These are phyloP conservation scores for Ceramica pisi DNA, from an alignment of 2,888 invertebrate species.

Conservation along the genomic window DNA sequence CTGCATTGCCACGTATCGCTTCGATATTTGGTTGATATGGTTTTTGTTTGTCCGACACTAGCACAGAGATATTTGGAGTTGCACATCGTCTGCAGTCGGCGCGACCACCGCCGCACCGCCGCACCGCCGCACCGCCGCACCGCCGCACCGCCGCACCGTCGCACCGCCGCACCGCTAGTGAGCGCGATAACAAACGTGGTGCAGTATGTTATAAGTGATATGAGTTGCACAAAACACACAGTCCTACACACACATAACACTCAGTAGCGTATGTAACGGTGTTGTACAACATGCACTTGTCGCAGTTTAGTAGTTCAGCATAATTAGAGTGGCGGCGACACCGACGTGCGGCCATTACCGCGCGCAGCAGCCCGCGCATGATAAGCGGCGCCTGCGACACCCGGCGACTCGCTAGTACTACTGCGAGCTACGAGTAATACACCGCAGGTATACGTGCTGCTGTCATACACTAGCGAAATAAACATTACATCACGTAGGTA, in stretches of 20 bases:
- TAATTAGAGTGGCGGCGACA: slow-evolving; percentile 7
- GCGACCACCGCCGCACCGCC: background rate
- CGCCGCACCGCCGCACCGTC: background rate
- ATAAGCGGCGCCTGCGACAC: slow-evolving; percentile 22
- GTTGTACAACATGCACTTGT: slow-evolving; percentile 2
- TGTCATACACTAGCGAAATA: no score
- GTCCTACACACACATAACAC: no score
- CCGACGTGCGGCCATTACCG: slow-evolving; percentile 27
- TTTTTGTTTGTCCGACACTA: background rate
- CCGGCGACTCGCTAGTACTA: no score
- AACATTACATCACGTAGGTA: background rate
- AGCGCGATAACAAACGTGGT: no score
- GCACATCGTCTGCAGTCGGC: background rate
- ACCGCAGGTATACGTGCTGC: no score
- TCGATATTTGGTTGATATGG: background rate
- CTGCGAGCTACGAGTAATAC: no score
- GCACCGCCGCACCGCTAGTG: background rate
- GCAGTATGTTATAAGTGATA: slow-evolving; percentile 23
- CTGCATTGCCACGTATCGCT: no score
- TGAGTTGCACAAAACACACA: background rate
- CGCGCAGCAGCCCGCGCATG: slow-evolving; percentile 11
- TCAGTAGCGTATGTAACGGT: background rate
- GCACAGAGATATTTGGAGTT: background rate
- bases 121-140: background rate
- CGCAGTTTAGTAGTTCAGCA: background rate